Evolutionary conservation across 2,797 vertebrate genomes (phyloP), one percentile per base, ranked within the genome.

Genomic region (Catostomus latipinnis): DNA sequence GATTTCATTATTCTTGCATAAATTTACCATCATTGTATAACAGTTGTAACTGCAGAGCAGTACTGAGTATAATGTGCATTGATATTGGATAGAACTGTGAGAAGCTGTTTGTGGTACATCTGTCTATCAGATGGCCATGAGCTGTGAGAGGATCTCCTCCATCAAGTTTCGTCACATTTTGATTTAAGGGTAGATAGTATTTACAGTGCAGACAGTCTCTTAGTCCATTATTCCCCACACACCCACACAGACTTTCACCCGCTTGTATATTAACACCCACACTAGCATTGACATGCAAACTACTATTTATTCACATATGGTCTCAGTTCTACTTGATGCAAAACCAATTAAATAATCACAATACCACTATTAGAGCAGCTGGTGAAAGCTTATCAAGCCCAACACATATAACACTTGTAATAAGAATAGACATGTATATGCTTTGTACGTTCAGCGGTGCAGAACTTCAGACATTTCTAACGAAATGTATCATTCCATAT

Each of bases 141-240:
- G 12, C 18, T 78, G 58, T 46, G 61, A 78, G 52, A 57, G 72
- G 74, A 58, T 83, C 58, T 80, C 68, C 57, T 70, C 18, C 49
- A 66, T 83, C 45, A 76, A 82, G 84, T 71, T 79, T 77, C 69
- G 74, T 58, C 76, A 80, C 76, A 83, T 76, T 78, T 72, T 14
- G 63, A 78, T 83, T 87, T 84, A 82, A 80, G 74, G 78, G 56
- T 83, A 79, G 84, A 83, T 83, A 72, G 71, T 60, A 52, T 78
- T 71, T 74, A 76, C 61, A 13, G 45, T 18, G 16, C 71, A 85
- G 61, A 80, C 56, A 65, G 62, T 68, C 52, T 77, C 18, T 34
- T 34, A 54, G 43, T 71, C 52, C n/a, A 49, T 22, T 46, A 13
- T 8, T 6, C 53, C n/a, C 0, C 1, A 71, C 43, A 50, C 12